Evolutionary conservation across 2,888 invertebrate genomes (phyloP).

Genomic region (Balanococcus diminutus): DNA sequence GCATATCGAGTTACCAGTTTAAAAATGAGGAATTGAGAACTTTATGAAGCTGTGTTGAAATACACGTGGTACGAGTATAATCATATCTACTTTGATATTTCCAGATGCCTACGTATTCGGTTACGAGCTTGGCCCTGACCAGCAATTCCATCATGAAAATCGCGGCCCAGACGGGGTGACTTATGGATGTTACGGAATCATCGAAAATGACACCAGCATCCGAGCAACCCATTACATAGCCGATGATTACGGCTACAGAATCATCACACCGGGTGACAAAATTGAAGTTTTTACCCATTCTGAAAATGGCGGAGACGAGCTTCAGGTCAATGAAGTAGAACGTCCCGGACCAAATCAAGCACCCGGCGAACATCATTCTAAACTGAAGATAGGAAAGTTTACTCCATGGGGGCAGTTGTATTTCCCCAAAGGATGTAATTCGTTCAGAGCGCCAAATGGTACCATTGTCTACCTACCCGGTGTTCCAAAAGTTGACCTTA

Average conservation of each 20-base stretch:
- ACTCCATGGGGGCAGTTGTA: conserved; percentile 73
- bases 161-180: conserved; percentile 78
- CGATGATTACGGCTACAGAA: conserved; percentile 78
- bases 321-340: conserved; percentile 58
- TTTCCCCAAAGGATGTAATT: conserved; percentile 76
- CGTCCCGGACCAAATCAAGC: too few relatives aligned
- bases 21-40: background rate
- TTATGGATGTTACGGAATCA: conserved; percentile 80
- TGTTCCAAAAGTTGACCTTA: background rate
- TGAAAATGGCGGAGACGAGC: conserved; percentile 59
- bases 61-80: background rate
- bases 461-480: conserved; percentile 45
- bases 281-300: conserved; percentile 69
- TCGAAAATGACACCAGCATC: conserved; percentile 71
- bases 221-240: conserved; percentile 78
- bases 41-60: background rate
- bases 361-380: conserved; percentile 60
- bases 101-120: conserved; percentile 77
- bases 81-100: conserved; percentile 57
- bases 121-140: conserved; percentile 76
- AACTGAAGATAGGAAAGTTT: conserved; percentile 65
- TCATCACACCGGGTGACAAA: conserved; percentile 72
- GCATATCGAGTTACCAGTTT: background rate
- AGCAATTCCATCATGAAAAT: conserved; percentile 80
- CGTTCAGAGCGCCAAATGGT: conserved; percentile 59